A percentile compares a stretch with the other conserved stretches of the same genome.
phyloP scores from a whole-genome alignment of 2,797 vertebrate genomes.

The Odontamblyopus rebecca region DNA sequence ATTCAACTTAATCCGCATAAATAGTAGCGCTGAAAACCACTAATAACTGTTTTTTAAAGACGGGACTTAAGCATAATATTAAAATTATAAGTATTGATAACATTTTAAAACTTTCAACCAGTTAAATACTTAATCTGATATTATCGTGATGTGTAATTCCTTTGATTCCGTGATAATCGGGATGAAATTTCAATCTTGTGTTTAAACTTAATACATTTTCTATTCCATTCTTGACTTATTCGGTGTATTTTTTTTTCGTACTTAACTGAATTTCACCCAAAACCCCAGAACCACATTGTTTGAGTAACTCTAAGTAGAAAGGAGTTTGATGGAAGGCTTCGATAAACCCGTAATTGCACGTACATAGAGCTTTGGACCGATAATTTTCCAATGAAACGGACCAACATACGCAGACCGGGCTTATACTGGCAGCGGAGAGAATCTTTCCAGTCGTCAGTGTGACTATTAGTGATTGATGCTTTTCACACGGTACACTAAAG shows the following conservation, averaged over 20 bases:
- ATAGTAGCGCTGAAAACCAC: too few species aligned
- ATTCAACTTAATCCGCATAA: too few species aligned
- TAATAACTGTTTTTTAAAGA: too few species aligned
- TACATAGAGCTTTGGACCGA: neutral
- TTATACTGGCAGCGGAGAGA: neutral
- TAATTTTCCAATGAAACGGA: slow-evolving; percentile 15
- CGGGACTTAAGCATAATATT: too few species aligned
- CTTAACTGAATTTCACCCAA: neutral
- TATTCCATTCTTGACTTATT: slow-evolving; percentile 10
- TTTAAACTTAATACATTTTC: slow-evolving; percentile 3
- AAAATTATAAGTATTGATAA: too few species aligned
- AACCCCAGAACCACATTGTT: slow-evolving; percentile 11
- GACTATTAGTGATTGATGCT: slow-evolving; percentile 1
- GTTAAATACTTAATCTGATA: too few species aligned
- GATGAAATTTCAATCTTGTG: too few species aligned
- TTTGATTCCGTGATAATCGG: too few species aligned
- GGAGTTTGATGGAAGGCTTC: slow-evolving; percentile 10
- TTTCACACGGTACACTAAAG: neutral
- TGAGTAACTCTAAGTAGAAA: neutral
- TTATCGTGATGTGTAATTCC: too few species aligned
- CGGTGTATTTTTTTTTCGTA: slow-evolving; percentile 9
- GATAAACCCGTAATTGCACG: neutral
- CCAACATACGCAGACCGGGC: neutral
- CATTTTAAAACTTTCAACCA: too few species aligned
- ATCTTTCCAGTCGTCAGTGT: neutral